These are phyloP conservation scores for Dastarcus helophoroides DNA, from an alignment of 2,888 invertebrate species.

Conservation along the genomic window DNA sequence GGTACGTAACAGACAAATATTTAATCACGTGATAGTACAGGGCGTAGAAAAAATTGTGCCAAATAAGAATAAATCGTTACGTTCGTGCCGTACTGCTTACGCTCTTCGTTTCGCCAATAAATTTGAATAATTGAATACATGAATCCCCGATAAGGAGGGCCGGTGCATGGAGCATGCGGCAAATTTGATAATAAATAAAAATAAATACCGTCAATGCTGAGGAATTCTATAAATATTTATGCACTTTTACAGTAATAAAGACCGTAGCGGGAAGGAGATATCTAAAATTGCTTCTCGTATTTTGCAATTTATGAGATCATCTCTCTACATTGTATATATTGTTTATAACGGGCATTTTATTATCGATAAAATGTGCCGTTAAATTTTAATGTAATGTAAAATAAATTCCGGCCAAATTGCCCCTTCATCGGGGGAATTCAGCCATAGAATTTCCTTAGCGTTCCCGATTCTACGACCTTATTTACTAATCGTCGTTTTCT, in stretches of 20 bases:
- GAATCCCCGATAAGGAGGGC: slow-evolving; percentile 38
- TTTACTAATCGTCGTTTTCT: no score
- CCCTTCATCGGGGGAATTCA: no score
- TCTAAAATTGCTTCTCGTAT: slow-evolving; percentile 18
- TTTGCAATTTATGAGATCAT: slow-evolving; percentile 22
- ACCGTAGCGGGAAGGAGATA: slow-evolving; percentile 18
- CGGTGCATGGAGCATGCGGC: slow-evolving; percentile 38
- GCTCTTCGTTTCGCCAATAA: slow-evolving; percentile 5
- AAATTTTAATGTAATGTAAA: slow-evolving; percentile 18
- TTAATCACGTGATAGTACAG: no score
- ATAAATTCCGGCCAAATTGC: no score
- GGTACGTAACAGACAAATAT: no score
- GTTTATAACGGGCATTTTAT: slow-evolving; percentile 20
- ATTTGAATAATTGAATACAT: slow-evolving; percentile 39
- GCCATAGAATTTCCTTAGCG: no score
- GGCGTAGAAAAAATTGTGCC: no score
- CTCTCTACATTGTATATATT: slow-evolving; percentile 20
- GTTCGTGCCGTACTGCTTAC: no score
- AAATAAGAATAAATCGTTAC: no score
- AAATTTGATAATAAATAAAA: slow-evolving; percentile 41
- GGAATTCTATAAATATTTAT: slow-evolving; percentile 35
- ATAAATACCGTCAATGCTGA: slow-evolving; percentile 35
- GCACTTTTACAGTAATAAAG: slow-evolving; percentile 30
- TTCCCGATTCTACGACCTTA: no score
- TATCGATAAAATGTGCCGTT: slow-evolving; percentile 22